Percentiles rank a stretch among this genome's conserved stretches.
These are phyloP conservation scores for Cisticola juncidis DNA, from an alignment of 2,113 vertebrate species.

Conservation along the genomic window DNA sequence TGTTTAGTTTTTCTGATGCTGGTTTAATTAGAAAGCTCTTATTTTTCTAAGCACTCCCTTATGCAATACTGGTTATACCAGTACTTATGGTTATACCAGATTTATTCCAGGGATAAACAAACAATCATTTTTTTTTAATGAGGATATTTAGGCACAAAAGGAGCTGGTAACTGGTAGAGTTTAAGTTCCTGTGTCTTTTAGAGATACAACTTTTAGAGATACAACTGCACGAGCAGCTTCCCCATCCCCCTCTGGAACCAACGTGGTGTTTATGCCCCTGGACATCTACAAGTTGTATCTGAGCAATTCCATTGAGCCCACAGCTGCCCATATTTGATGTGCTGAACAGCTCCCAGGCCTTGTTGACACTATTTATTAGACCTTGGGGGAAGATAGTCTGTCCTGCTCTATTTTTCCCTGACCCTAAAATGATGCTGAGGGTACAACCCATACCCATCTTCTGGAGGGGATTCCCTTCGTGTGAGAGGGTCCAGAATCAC, in stretches of 20 bases:
- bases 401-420: neutral
- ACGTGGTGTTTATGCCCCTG: neutral
- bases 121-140: neutral
- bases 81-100: neutral
- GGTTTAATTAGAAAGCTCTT: neutral
- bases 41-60: neutral
- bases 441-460: accelerated
- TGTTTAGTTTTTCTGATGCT: neutral
- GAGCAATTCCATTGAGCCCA: neutral
- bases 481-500: neutral
- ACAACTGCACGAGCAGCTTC: neutral
- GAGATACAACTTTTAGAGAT: neutral
- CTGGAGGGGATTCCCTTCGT: neutral
- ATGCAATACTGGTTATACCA: neutral
- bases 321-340: neutral
- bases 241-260: neutral
- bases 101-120: neutral
- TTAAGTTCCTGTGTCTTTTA: neutral
- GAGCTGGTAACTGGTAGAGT: neutral
- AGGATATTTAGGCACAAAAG: neutral
- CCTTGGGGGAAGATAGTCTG: neutral
- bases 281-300: neutral
- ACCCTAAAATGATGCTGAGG: neutral
- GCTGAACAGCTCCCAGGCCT: neutral
- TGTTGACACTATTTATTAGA: neutral